Evolutionary conservation across 2,113 vertebrate species (phyloP).

Genomic region (Bettongia penicillata): DNA sequence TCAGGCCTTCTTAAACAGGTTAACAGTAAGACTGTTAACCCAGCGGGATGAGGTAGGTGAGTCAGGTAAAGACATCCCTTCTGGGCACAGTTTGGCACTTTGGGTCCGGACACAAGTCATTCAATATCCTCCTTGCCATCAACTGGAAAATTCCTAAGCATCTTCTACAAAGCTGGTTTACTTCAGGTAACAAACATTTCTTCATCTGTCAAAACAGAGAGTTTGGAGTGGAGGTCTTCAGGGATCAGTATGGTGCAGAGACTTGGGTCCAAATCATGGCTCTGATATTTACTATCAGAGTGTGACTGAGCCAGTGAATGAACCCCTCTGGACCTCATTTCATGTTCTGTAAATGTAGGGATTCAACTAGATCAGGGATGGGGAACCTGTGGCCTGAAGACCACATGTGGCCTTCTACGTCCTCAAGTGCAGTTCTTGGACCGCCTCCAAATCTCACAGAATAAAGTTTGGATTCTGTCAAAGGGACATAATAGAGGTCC

Average conservation of each 20-base stretch:
- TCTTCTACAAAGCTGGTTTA: background rate
- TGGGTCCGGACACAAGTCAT: background rate
- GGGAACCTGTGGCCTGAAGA: no score
- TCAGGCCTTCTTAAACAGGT: background rate
- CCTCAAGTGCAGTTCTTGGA: no score
- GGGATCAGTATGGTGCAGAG: background rate
- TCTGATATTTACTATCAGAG: background rate
- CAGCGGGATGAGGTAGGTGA: background rate
- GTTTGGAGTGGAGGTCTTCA: background rate
- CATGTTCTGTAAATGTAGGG: background rate
- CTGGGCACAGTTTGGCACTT: background rate
- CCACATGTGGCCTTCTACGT: no score
- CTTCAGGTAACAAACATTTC: background rate
- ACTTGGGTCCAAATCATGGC: background rate
- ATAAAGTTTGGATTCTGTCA: no score
- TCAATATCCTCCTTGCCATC: background rate
- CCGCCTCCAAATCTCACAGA: no score
- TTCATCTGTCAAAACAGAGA: background rate
- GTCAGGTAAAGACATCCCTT: background rate
- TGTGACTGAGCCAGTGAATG: background rate
- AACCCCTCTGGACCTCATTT: background rate
- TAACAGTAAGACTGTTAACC: background rate
- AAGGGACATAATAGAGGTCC: no score
- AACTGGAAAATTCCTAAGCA: background rate
- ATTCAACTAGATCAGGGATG: background rate